Conservation (phyloP, 1,140 invertebrate species). For the Neodiprion fabricii region DNA sequence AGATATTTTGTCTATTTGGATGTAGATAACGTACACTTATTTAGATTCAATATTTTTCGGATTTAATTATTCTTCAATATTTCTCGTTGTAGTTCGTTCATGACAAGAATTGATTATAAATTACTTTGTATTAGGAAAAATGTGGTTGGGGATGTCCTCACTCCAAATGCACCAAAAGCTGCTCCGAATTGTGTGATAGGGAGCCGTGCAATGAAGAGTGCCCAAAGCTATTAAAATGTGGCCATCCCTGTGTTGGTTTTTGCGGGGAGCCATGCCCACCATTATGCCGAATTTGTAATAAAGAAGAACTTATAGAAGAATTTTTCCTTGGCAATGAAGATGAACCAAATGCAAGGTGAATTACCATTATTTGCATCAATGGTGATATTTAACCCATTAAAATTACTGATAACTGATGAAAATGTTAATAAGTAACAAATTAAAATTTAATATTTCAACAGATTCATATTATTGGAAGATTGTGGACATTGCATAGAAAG, state of each 20-base stretch:
- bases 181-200: slow-evolving; percentile 62
- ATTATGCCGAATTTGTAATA: slow-evolving; percentile 59
- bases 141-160: slow-evolving; percentile 64
- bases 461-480: slow-evolving; percentile 69
- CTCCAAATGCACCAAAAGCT: slow-evolving; percentile 62
- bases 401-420: not conserved
- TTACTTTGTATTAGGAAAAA: slow-evolving; percentile 42
- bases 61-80: not conserved
- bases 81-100: not conserved
- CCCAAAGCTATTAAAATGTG: slow-evolving; percentile 59
- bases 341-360: slow-evolving; percentile 63
- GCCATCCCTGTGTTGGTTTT: slow-evolving; percentile 70
- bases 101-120: not conserved
- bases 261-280: slow-evolving; percentile 72
- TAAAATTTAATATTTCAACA: slow-evolving; percentile 39
- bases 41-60: not conserved
- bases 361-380: slow-evolving; percentile 39
- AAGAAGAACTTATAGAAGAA: slow-evolving; percentile 57
- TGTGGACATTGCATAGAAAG: slow-evolving; percentile 70
- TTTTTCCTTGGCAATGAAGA: slow-evolving; percentile 67
- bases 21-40: not conserved
- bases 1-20: too few species aligned
- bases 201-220: slow-evolving; percentile 65
- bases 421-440: slow-evolving; percentile 33
- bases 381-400: too few species aligned